phyloP scores from a whole-genome alignment of 2,113 vertebrate species.

The Gymnocephalus cernua region DNA sequence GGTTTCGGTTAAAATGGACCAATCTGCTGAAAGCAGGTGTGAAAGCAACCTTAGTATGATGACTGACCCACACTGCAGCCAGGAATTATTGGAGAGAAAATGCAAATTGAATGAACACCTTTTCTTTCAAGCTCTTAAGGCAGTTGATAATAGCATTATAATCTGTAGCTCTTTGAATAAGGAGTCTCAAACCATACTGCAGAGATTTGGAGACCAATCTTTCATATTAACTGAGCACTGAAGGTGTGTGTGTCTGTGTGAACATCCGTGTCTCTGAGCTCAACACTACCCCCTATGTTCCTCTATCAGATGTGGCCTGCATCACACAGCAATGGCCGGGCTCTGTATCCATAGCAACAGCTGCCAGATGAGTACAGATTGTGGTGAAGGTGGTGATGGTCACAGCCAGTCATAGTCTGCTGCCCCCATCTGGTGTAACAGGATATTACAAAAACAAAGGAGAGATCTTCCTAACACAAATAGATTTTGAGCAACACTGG shows the following conservation, averaged over 20 bases:
- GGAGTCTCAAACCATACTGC: constrained; percentile 5
- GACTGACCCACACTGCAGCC: neutral
- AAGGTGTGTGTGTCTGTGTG: constrained; percentile 42
- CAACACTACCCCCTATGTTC: constrained; percentile 81
- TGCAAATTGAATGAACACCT: neutral
- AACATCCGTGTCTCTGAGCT: constrained; percentile 52
- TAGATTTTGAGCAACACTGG: neutral
- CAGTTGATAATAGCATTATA: neutral
- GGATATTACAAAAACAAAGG: constrained; percentile 69
- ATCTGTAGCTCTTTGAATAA: constrained; percentile 10
- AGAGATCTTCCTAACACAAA: neutral
- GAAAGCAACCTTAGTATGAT: too few relatives aligned
- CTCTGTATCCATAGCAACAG: constrained; percentile 93
- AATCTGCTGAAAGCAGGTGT: too few relatives aligned
- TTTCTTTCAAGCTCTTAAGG: neutral
- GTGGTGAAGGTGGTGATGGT: constrained; percentile 41
- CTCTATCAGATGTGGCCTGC: constrained; percentile 61
- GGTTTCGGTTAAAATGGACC: too few relatives aligned
- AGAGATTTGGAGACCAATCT: constrained; percentile 9
- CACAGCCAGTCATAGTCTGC: constrained; percentile 76
- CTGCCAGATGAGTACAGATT: constrained; percentile 75
- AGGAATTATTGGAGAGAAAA: neutral
- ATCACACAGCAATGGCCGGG: constrained; percentile 65
- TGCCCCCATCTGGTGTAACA: constrained; percentile 86
- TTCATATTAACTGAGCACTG: constrained; percentile 28